A percentile compares a stretch with the other conserved stretches of the same genome.
Conservation (phyloP, 2,797 vertebrate genomes). For the Netta rufina region DNA sequence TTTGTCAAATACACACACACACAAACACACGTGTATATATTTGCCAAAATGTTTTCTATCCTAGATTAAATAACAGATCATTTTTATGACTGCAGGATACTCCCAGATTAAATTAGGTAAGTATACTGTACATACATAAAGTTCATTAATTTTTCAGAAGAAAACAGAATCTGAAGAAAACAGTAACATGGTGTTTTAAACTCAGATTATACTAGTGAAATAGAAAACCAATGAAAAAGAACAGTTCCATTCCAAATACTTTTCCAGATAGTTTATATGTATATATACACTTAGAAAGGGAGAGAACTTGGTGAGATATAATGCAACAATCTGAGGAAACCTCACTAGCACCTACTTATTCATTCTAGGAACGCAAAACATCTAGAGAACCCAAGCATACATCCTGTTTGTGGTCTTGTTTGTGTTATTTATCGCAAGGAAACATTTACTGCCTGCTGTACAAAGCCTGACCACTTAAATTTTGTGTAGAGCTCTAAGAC, state of each 20-base stretch:
- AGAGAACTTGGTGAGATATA: background rate
- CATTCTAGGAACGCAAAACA: background rate
- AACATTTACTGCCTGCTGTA: background rate
- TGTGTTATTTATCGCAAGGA: background rate
- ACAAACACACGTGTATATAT: no score
- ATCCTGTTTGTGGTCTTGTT: slow-evolving; percentile 15
- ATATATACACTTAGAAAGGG: background rate
- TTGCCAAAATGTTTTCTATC: background rate
- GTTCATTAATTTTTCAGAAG: background rate
- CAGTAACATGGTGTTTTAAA: background rate
- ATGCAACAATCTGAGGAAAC: slow-evolving; percentile 37
- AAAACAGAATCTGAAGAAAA: background rate
- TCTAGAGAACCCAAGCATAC: background rate
- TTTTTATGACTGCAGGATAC: background rate
- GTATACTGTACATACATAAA: background rate
- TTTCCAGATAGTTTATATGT: background rate
- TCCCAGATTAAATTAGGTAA: background rate
- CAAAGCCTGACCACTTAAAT: background rate
- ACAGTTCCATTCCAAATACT: background rate
- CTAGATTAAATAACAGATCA: background rate
- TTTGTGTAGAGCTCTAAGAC: background rate
- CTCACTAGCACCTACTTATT: background rate
- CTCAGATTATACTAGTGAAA: background rate
- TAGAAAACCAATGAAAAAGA: background rate
- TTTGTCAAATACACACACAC: background rate